phyloP scores from a whole-genome alignment of 2,888 invertebrate genomes.

The Drosophila percnosoma region DNA sequence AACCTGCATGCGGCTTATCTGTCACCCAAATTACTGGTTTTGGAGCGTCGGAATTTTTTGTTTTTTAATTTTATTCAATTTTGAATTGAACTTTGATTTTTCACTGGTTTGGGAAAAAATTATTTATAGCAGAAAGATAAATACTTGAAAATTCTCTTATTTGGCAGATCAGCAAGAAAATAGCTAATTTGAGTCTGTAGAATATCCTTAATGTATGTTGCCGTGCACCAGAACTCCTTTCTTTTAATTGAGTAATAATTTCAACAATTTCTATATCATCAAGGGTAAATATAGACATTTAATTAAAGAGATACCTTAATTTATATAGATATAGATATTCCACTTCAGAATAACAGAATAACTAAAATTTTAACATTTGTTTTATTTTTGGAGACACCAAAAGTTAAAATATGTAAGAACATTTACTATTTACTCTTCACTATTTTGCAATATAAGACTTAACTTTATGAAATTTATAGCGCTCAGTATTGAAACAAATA shows the following conservation, averaged over 20 bases:
- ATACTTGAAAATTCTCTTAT: background rate
- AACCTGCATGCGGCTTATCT: slow-evolving; percentile 20
- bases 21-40: slow-evolving; percentile 25
- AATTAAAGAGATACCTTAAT: background rate
- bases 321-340: background rate
- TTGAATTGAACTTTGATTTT: slow-evolving; percentile 29
- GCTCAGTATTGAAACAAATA: too few species aligned
- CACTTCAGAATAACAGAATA: background rate
- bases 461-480: background rate
- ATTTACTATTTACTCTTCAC: background rate
- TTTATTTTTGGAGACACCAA: background rate
- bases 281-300: background rate
- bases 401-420: background rate
- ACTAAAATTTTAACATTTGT: background rate
- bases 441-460: background rate
- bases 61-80: slow-evolving; percentile 6
- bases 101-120: slow-evolving; percentile 14
- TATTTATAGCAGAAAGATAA: background rate
- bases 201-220: background rate
- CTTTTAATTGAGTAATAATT: background rate
- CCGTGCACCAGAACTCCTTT: background rate
- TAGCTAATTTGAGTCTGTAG: background rate
- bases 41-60: slow-evolving; percentile 33
- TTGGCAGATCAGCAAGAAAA: too few species aligned
- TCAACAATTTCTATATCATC: background rate